Percentiles rank a stretch among this genome's conserved stretches.
These are phyloP conservation scores for Bufo bufo DNA, from an alignment of 2,113 vertebrate species.

Conservation along the genomic window DNA sequence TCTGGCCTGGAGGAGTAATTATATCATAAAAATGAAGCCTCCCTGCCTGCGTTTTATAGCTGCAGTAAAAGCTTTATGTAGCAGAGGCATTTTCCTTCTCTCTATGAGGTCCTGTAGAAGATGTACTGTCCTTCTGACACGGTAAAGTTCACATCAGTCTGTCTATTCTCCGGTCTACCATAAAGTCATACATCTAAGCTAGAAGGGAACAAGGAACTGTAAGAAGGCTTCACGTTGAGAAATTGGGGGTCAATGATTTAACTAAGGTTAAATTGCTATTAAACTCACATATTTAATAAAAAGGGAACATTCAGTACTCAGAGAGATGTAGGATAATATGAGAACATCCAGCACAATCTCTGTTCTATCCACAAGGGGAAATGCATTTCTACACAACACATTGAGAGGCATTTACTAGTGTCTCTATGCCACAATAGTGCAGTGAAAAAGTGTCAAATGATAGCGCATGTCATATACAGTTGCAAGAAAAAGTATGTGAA, in stretches of 20 bases:
- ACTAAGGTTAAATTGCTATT: background rate
- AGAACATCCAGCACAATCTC: background rate
- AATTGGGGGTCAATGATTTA: background rate
- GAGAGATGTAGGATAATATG: background rate
- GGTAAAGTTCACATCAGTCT: conserved; percentile 9
- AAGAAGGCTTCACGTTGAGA: background rate
- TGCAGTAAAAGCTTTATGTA: conserved; percentile 24
- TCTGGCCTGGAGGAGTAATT: background rate
- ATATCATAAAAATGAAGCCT: background rate
- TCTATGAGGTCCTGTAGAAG: conserved; percentile 10
- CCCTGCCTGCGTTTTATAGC: conserved; percentile 2
- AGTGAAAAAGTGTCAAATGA: too few species aligned
- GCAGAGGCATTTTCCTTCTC: conserved; percentile 13
- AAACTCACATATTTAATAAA: background rate
- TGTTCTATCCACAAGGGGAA: background rate
- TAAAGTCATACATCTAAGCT: background rate
- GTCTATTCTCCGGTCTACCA: background rate
- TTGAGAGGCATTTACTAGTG: too few species aligned
- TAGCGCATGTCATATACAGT: too few species aligned
- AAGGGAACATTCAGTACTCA: background rate
- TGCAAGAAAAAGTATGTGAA: too few species aligned
- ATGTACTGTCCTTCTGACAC: background rate
- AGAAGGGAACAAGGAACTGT: too few species aligned
- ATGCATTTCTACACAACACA: background rate
- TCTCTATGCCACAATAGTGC: too few species aligned